Evolutionary conservation across 1,140 invertebrate species (phyloP).

Genomic region (Procambarus clarkii): DNA sequence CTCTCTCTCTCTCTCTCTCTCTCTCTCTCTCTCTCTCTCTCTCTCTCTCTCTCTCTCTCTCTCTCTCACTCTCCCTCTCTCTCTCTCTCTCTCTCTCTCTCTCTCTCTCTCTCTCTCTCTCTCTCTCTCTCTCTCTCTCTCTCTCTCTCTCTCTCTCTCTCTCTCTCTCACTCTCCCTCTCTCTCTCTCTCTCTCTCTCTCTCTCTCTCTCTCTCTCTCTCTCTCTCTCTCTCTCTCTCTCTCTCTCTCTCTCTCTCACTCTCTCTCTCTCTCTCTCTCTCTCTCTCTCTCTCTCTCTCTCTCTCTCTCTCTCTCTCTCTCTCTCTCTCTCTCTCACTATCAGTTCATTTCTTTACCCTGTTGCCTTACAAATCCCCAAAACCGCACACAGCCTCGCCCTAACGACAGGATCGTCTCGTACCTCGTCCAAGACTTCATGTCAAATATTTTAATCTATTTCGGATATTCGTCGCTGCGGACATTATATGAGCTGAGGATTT

Average conservation of each 20-base stretch:
- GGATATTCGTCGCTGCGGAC: neutral
- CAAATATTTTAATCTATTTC: neutral
- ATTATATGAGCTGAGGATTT: neutral
- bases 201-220: neutral
- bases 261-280: neutral
- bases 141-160: slow-evolving; percentile 9
- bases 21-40: slow-evolving; percentile 5
- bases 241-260: neutral
- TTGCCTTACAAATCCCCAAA: neutral
- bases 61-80: neutral
- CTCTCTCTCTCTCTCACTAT: slow-evolving; percentile 11
- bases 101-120: neutral
- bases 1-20: slow-evolving; percentile 9
- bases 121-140: neutral
- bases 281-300: neutral
- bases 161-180: neutral
- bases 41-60: too few relatives aligned
- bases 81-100: neutral
- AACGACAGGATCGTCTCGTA: neutral
- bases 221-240: neutral
- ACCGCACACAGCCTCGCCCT: neutral
- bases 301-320: neutral
- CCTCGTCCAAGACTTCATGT: neutral
- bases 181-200: neutral
- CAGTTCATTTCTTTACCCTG: too few relatives aligned